Evolutionary conservation across 2,888 invertebrate species (phyloP).

Genomic region (Gymnocheta viridis): DNA sequence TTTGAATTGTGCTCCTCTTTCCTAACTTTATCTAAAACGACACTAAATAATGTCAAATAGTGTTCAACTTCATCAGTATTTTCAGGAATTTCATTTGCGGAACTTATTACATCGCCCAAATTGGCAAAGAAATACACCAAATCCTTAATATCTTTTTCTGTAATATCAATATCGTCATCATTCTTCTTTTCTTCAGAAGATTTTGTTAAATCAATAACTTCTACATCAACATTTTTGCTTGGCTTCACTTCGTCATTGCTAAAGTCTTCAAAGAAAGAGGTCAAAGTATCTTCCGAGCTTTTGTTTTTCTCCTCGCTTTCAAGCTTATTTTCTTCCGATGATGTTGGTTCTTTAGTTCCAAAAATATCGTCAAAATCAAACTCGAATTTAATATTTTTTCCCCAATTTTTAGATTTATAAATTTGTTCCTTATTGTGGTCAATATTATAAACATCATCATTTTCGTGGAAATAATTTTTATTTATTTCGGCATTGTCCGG

Average conservation of each 20-base stretch:
- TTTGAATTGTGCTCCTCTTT: too few species aligned
- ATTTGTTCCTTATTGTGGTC: too few species aligned
- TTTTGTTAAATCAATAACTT: neutral
- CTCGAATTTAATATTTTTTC: neutral
- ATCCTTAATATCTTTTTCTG: slow-evolving; percentile 31
- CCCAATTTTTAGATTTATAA: too few species aligned
- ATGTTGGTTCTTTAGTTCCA: neutral
- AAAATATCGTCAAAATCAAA: neutral
- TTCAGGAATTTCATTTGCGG: neutral
- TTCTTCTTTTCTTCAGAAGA: slow-evolving; percentile 2
- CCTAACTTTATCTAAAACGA: neutral
- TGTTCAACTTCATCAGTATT: slow-evolving; percentile 13
- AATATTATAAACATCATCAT: neutral
- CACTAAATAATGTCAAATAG: neutral
- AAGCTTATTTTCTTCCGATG: neutral
- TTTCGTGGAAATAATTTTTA: neutral
- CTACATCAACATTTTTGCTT: neutral
- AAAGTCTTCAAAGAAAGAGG: neutral
- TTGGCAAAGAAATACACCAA: slow-evolving; percentile 1
- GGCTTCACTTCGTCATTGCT: neutral
- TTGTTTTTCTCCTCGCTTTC: neutral
- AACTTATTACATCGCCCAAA: neutral
- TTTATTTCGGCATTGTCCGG: neutral
- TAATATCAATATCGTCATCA: neutral
- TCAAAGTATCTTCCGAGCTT: neutral